Evolutionary conservation across 2,113 vertebrate genomes (phyloP).

Genomic region (Corythornis cristatus): DNA sequence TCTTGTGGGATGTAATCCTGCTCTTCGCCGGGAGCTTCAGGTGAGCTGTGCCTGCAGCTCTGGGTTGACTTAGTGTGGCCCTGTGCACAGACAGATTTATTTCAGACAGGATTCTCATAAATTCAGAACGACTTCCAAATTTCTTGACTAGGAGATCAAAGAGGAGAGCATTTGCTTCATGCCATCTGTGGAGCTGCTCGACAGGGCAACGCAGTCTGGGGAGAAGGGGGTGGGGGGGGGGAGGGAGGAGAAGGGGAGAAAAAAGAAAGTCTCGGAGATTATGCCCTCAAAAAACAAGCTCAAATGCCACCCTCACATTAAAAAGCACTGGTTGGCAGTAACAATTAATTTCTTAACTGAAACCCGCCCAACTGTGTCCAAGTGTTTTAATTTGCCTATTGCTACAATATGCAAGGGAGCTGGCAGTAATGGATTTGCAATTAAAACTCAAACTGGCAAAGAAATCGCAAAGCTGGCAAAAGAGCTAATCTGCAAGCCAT

Average conservation of each 20-base stretch:
- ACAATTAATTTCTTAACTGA: constrained; percentile 70
- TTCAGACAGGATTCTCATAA: constrained; percentile 62
- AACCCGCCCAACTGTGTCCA: constrained; percentile 68
- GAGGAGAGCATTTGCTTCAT: constrained; percentile 42
- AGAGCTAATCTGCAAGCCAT: constrained; percentile 69
- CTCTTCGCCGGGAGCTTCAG: neutral
- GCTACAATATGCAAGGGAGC: constrained; percentile 69
- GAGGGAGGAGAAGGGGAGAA: constrained; percentile 2
- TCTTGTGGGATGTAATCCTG: constrained; percentile 12
- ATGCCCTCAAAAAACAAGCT: constrained; percentile 57
- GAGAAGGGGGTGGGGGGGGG: neutral
- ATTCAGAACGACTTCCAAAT: constrained; percentile 69
- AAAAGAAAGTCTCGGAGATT: constrained; percentile 51
- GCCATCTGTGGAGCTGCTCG: constrained; percentile 57
- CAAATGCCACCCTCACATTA: constrained; percentile 60
- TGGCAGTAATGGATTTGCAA: constrained; percentile 72
- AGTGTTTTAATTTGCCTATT: constrained; percentile 73
- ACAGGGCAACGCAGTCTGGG: constrained; percentile 43
- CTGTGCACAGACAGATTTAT: constrained; percentile 38
- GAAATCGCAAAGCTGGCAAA: constrained; percentile 73
- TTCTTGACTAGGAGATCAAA: constrained; percentile 69
- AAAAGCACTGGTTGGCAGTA: constrained; percentile 64
- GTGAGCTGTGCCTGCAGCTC: constrained; percentile 45
- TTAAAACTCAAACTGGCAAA: constrained; percentile 74
- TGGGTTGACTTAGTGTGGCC: neutral